Evolutionary conservation across 1,140 invertebrate species (phyloP).

Genomic region (Mya arenaria): DNA sequence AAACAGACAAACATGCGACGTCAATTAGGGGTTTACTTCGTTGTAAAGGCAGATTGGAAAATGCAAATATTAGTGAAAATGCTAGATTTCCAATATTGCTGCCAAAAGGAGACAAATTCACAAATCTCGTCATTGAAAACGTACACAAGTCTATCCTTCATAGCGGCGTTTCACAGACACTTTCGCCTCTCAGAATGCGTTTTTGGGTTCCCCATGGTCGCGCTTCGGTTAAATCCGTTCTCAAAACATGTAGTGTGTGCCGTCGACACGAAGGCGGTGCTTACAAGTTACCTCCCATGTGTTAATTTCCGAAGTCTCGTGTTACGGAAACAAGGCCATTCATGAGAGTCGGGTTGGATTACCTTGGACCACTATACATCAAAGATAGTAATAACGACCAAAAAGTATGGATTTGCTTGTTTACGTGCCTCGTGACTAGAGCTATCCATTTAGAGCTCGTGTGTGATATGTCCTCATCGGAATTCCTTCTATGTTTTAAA

Average conservation of each 20-base stretch:
- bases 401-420: slow-evolving; percentile 21
- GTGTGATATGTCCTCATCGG: not conserved
- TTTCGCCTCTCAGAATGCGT: not conserved
- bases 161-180: slow-evolving; percentile 13
- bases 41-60: not conserved
- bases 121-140: not conserved
- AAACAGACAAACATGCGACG: not conserved
- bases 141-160: not conserved
- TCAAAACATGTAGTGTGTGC: slow-evolving; percentile 1
- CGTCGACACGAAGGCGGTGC: not conserved
- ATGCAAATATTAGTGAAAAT: not conserved
- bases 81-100: slow-evolving; percentile 12
- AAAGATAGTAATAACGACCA: not conserved
- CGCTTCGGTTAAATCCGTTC: slow-evolving; percentile 4
- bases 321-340: slow-evolving; percentile 15
- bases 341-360: slow-evolving; percentile 11
- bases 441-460: slow-evolving; percentile 21
- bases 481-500: slow-evolving; percentile 24
- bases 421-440: slow-evolving; percentile 24
- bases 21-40: not conserved
- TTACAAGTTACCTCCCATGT: slow-evolving; percentile 4
- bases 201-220: slow-evolving; percentile 25
- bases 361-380: not conserved
- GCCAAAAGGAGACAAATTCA: not conserved
- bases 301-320: not conserved